Evolutionary conservation across 2,888 invertebrate species (phyloP).

Genomic region (Cryptophagus acutangulus): DNA sequence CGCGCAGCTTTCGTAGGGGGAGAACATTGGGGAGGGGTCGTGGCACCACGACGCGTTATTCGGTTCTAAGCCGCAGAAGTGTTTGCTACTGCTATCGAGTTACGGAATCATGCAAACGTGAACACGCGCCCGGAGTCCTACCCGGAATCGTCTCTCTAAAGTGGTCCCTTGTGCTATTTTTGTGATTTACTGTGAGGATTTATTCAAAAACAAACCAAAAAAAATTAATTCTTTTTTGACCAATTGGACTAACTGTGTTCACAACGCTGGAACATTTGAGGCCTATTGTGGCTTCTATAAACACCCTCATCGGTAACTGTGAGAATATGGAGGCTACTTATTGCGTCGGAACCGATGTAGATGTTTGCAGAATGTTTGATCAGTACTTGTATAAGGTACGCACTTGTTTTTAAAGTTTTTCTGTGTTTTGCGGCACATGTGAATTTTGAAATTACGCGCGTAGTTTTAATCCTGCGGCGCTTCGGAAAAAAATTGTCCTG

Average conservation of each 20-base stretch:
- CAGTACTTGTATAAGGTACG: slow-evolving; percentile 62
- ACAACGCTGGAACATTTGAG: slow-evolving; percentile 51
- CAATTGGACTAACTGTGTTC: slow-evolving; percentile 37
- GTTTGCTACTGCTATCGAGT: slow-evolving; percentile 18
- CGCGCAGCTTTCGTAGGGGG: slow-evolving; percentile 44
- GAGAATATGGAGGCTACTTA: slow-evolving; percentile 61
- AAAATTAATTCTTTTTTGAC: slow-evolving; percentile 32
- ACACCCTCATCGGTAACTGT: slow-evolving; percentile 50
- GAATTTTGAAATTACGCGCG: background rate
- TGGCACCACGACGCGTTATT: slow-evolving; percentile 41
- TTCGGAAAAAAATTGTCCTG: slow-evolving; percentile 2
- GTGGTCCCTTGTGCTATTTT: slow-evolving; percentile 12
- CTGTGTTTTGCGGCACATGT: background rate
- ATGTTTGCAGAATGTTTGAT: slow-evolving; percentile 62
- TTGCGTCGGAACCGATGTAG: slow-evolving; percentile 56
- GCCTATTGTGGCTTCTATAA: slow-evolving; percentile 51
- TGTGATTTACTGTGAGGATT: slow-evolving; percentile 16
- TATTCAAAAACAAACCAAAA: slow-evolving; percentile 8
- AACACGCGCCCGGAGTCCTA: slow-evolving; percentile 31
- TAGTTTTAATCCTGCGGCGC: no score
- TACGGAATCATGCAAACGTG: slow-evolving; percentile 42
- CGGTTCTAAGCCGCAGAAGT: slow-evolving; percentile 36
- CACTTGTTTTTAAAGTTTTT: slow-evolving; percentile 1
- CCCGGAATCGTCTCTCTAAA: background rate
- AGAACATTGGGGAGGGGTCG: slow-evolving; percentile 37